phyloP scores from a whole-genome alignment of 2,888 invertebrate species.

The Cerastis rubricosa region DNA sequence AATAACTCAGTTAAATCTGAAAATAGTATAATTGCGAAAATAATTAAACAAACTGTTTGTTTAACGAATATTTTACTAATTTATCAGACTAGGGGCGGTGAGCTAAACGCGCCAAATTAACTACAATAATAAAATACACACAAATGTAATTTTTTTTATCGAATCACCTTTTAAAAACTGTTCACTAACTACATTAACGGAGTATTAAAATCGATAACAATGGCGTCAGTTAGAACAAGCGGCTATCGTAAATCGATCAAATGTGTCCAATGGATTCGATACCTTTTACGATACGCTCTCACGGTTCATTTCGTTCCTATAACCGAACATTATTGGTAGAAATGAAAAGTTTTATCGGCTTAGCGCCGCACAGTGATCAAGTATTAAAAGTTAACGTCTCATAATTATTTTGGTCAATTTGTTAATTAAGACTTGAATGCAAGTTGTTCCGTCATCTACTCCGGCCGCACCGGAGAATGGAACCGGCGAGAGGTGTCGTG shows the following conservation, averaged over 20 bases:
- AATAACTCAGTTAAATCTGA: constrained; percentile 35
- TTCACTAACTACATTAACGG: constrained; percentile 32
- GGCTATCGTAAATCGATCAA: constrained; percentile 62
- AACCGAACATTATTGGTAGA: constrained; percentile 57
- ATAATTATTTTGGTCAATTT: no score
- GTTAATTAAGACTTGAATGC: no score
- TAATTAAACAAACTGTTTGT: not conserved
- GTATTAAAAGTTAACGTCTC: no score
- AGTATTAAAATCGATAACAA: constrained; percentile 67
- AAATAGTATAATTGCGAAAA: constrained; percentile 17
- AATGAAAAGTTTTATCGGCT: constrained; percentile 63
- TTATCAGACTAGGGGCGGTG: not conserved
- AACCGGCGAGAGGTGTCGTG: no score
- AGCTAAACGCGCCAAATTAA: not conserved
- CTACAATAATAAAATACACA: not conserved
- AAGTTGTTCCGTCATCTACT: no score
- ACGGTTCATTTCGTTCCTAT: constrained; percentile 56
- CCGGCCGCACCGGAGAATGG: no score
- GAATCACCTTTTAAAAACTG: not conserved
- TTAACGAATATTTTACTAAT: no score
- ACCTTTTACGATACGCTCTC: constrained; percentile 61
- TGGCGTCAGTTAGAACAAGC: constrained; percentile 66
- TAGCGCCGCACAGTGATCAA: constrained; percentile 24
- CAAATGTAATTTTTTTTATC: not conserved
- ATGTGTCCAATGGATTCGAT: constrained; percentile 64